phyloP scores from a whole-genome alignment of 2,113 vertebrate species.

The Deroptyus accipitrinus region DNA sequence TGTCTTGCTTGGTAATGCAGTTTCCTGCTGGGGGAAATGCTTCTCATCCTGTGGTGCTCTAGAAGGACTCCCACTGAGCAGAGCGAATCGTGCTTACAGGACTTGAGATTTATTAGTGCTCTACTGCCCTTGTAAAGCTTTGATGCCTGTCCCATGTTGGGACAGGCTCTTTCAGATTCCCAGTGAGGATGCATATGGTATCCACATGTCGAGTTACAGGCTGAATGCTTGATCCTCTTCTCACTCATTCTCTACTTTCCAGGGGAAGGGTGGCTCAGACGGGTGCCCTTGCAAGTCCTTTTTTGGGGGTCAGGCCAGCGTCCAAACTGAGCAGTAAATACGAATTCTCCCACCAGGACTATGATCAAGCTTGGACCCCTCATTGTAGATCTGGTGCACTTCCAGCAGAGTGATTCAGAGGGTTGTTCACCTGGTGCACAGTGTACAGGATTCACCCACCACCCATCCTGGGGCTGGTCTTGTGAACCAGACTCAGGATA shows the following conservation, averaged over 20 bases:
- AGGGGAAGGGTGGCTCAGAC: not conserved
- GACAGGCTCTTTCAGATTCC: not conserved
- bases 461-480: not conserved
- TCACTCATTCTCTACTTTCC: not conserved
- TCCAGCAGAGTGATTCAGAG: not conserved
- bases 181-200: not conserved
- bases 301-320: not conserved
- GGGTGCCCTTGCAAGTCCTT: too few relatives aligned
- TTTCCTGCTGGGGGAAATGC: not conserved
- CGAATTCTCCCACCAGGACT: not conserved
- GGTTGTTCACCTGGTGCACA: not conserved
- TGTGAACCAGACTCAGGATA: not conserved
- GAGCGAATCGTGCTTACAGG: not conserved
- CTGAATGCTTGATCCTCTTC: not conserved
- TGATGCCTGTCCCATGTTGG: not conserved
- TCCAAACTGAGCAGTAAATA: not conserved
- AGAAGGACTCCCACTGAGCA: not conserved
- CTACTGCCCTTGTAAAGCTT: not conserved
- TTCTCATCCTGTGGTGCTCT: not conserved
- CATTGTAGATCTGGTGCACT: accelerated
- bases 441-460: not conserved
- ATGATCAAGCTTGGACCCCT: not conserved
- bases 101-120: not conserved
- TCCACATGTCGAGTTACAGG: not conserved
- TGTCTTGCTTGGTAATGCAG: not conserved